Evolutionary conservation across 1,140 invertebrate species (phyloP).

Genomic region (Telenomus remus): DNA sequence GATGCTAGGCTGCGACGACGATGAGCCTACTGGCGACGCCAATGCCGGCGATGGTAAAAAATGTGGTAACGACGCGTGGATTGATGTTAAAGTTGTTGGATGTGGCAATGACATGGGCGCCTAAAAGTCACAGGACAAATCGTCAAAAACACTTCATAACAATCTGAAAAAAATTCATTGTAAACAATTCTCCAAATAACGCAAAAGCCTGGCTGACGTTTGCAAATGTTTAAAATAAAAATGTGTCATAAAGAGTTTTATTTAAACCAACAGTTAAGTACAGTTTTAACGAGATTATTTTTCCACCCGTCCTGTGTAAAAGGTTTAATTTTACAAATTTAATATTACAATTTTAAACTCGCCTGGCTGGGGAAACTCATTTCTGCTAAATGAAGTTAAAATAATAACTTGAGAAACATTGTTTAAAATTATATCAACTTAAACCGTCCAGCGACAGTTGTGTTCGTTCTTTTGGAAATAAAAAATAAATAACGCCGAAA

Average conservation of each 20-base stretch:
- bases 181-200: background rate
- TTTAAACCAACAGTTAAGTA: too few relatives aligned
- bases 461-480: constrained; percentile 3
- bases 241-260: too few relatives aligned
- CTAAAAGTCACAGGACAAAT: constrained; percentile 71
- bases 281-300: too few relatives aligned
- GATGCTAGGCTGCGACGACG: constrained; percentile 82
- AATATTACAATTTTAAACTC: too few relatives aligned
- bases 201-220: background rate
- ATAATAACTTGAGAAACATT: too few relatives aligned
- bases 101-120: constrained; percentile 85
- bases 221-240: too few relatives aligned
- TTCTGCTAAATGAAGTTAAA: too few relatives aligned
- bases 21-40: constrained; percentile 90
- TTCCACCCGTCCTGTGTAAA: too few relatives aligned
- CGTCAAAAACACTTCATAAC: background rate
- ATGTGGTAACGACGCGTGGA: constrained; percentile 85
- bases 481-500: constrained; percentile 11
- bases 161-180: background rate
- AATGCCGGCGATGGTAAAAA: constrained; percentile 88
- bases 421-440: too few relatives aligned
- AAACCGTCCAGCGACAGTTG: too few relatives aligned
- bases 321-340: too few relatives aligned
- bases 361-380: too few relatives aligned
- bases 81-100: constrained; percentile 86